Percentiles rank a stretch among this genome's conserved stretches.
phyloP scores from a whole-genome alignment of 2,797 vertebrate species.

The Anguilla marmorata region DNA sequence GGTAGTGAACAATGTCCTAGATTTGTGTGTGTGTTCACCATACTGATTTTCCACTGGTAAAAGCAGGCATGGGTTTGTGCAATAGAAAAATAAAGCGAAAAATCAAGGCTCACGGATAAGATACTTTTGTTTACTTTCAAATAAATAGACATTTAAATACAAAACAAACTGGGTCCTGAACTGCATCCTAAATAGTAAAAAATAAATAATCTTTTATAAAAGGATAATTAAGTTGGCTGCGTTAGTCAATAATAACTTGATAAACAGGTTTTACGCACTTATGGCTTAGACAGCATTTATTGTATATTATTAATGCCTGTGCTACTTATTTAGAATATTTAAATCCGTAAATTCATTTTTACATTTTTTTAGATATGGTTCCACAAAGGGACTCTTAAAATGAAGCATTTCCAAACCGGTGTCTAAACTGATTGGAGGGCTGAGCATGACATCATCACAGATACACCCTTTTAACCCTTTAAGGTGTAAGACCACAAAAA shows the following conservation, averaged over 20 bases:
- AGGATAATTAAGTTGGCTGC: neutral
- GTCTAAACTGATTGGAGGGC: neutral
- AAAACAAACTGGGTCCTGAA: conserved; percentile 14
- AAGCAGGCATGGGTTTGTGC: neutral
- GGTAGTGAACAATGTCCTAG: too few relatives aligned
- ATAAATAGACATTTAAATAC: conserved; percentile 23
- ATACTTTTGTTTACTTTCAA: conserved; percentile 14
- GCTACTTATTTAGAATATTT: neutral
- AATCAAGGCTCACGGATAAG: neutral
- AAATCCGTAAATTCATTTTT: neutral
- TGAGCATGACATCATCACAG: neutral
- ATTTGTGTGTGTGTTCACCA: neutral
- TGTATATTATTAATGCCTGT: neutral
- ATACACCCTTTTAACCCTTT: neutral
- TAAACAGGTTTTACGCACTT: neutral
- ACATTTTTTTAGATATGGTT: neutral
- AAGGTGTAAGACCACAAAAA: too few relatives aligned
- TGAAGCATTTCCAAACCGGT: neutral
- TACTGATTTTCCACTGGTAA: neutral
- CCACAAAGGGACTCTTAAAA: neutral
- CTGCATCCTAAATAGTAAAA: neutral
- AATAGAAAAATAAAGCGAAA: neutral
- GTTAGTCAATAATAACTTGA: neutral
- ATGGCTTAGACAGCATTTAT: neutral
- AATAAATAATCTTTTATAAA: neutral